phyloP scores from a whole-genome alignment of 2,888 invertebrate species.

The Trichopoda pennipes region DNA sequence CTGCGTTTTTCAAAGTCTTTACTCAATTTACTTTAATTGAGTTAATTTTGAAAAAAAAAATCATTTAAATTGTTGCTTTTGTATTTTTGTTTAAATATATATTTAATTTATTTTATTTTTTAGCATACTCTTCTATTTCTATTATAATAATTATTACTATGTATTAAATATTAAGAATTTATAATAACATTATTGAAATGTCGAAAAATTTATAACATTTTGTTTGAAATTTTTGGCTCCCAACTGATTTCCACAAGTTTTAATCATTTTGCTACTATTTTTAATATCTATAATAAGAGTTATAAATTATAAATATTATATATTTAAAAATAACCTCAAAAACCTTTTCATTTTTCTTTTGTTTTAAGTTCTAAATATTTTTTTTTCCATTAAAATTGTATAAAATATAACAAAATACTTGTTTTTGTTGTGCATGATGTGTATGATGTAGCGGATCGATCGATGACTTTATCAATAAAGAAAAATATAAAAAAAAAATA shows the following conservation, averaged over 20 bases:
- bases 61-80: constrained; percentile 44
- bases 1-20: no score
- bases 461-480: constrained; percentile 36
- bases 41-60: not conserved
- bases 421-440: constrained; percentile 40
- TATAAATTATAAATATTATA: constrained; percentile 34
- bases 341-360: constrained; percentile 41
- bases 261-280: constrained; percentile 38
- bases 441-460: constrained; percentile 16
- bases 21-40: no score
- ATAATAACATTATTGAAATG: constrained; percentile 2
- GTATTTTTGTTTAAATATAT: constrained; percentile 23
- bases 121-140: constrained; percentile 20
- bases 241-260: constrained; percentile 30
- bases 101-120: constrained; percentile 51
- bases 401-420: constrained; percentile 46
- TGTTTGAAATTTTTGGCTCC: constrained; percentile 23
- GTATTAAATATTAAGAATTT: constrained; percentile 37
- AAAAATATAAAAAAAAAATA: not conserved
- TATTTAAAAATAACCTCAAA: constrained; percentile 49
- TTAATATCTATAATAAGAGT: constrained; percentile 37
- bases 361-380: constrained; percentile 51
- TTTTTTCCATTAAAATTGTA: constrained; percentile 45
- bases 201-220: not conserved
- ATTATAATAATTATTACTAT: constrained; percentile 3